These are phyloP conservation scores for Otus scops DNA, from an alignment of 2,797 vertebrate genomes.

Conservation along the genomic window DNA sequence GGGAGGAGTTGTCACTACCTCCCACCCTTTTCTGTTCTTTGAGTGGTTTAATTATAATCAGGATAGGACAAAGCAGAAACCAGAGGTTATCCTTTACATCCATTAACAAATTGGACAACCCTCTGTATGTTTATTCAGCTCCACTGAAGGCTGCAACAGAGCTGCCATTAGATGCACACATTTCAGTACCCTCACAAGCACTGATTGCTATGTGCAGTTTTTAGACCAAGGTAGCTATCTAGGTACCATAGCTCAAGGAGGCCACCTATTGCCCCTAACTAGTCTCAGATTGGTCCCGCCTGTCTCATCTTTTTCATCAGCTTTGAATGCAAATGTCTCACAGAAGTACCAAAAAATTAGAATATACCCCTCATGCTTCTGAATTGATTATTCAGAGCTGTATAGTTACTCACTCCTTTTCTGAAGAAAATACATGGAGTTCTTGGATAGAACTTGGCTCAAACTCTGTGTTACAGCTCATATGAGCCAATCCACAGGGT, in stretches of 20 bases:
- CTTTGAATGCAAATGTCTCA: neutral
- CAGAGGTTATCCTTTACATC: neutral
- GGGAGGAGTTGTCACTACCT: neutral
- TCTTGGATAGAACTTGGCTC: neutral
- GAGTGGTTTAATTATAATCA: neutral
- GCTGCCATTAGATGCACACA: neutral
- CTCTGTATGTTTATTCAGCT: neutral
- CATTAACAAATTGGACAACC: neutral
- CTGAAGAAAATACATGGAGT: neutral
- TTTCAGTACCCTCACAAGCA: neutral
- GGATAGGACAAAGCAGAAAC: neutral
- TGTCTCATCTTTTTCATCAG: neutral
- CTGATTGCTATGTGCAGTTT: neutral
- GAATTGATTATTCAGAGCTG: neutral
- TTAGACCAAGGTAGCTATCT: neutral
- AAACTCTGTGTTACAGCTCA: neutral
- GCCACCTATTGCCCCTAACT: neutral
- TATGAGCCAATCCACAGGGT: neutral
- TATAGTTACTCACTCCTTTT: neutral
- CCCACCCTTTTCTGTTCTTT: neutral
- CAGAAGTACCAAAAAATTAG: neutral
- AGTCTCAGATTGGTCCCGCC: neutral
- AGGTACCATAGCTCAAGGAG: neutral
- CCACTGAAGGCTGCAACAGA: neutral
- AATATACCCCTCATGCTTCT: neutral